phyloP scores from a whole-genome alignment of 2,113 vertebrate species.

The Chlamydotis undulata region DNA sequence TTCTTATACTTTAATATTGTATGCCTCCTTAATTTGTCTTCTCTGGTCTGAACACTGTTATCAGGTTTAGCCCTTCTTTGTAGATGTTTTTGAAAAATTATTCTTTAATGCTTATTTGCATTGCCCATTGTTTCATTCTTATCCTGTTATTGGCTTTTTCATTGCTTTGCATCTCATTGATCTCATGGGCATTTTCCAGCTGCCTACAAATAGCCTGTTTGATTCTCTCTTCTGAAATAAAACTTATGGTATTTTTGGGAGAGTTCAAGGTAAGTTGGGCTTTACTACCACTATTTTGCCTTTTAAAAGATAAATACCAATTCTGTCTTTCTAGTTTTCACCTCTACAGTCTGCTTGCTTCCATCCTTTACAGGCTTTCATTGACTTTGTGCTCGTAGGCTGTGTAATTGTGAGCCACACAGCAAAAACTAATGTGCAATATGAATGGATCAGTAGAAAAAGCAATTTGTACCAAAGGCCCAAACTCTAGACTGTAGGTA shows the following conservation, averaged over 20 bases:
- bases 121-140: background rate
- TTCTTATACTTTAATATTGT: background rate
- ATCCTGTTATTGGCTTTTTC: background rate
- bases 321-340: conserved; percentile 3
- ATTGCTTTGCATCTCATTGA: background rate
- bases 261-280: background rate
- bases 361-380: background rate
- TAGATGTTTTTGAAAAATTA: background rate
- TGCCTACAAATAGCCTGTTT: background rate
- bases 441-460: background rate
- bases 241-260: background rate
- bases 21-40: background rate
- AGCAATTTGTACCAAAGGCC: background rate
- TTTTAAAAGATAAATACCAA: background rate
- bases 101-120: background rate
- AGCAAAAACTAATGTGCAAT: background rate
- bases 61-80: background rate
- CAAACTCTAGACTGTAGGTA: background rate
- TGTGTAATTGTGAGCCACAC: background rate
- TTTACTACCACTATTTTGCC: background rate
- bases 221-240: background rate
- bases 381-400: background rate
- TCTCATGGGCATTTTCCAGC: background rate
- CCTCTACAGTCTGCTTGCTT: background rate
- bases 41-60: background rate